phyloP scores from a whole-genome alignment of 2,888 invertebrate species.

The Amiota communis region DNA sequence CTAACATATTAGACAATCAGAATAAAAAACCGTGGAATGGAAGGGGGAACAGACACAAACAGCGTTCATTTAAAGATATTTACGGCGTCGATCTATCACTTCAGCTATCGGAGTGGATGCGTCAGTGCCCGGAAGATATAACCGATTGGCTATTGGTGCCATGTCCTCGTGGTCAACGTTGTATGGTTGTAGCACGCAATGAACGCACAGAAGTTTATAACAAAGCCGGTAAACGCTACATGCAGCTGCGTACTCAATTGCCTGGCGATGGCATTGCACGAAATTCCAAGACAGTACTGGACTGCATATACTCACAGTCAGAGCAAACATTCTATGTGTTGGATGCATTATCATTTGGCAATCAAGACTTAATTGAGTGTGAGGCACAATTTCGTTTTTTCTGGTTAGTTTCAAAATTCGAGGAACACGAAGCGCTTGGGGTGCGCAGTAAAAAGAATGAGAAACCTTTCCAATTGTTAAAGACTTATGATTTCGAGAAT shows the following conservation, averaged over 20 bases:
- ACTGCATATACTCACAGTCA: conserved; percentile 83
- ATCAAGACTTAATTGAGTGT: conserved; percentile 68
- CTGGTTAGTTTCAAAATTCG: conserved; percentile 84
- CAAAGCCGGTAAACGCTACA: conserved; percentile 77
- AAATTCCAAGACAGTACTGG: conserved; percentile 76
- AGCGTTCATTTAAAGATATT: neutral
- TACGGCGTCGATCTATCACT: conserved; percentile 68
- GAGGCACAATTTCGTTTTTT: conserved; percentile 85
- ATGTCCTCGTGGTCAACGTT: conserved; percentile 88
- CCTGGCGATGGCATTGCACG: conserved; percentile 61
- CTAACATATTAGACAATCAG: neutral
- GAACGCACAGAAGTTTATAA: conserved; percentile 81
- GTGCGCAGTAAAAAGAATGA: conserved; percentile 47
- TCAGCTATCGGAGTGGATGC: conserved; percentile 95
- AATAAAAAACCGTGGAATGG: conserved; percentile 21
- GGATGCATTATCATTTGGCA: conserved; percentile 77
- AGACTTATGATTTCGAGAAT: conserved; percentile 64
- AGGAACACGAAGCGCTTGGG: conserved; percentile 74
- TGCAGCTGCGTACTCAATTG: conserved; percentile 73
- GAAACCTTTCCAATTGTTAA: conserved; percentile 56
- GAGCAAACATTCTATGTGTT: conserved; percentile 81
- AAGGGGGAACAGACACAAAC: conserved; percentile 10
- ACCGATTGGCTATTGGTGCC: conserved; percentile 83
- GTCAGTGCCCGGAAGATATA: conserved; percentile 87
- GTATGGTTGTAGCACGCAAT: conserved; percentile 84